phyloP scores from a whole-genome alignment of 1,140 invertebrate genomes.

The Cherax destructor region DNA sequence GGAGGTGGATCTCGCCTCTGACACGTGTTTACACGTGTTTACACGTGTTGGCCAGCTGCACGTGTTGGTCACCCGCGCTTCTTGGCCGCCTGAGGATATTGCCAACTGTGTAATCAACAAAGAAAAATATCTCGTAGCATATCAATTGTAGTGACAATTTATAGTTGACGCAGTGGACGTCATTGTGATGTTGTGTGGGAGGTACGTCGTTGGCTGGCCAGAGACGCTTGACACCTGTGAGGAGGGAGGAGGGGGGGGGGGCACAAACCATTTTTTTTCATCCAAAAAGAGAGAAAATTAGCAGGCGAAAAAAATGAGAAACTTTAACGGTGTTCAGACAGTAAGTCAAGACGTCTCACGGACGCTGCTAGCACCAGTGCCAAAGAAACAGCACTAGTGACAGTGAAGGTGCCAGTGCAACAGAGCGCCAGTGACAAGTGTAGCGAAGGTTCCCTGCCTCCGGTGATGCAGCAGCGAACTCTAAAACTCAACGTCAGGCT shows the following conservation, averaged over 20 bases:
- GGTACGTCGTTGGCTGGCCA: not conserved
- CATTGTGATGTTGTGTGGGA: not conserved
- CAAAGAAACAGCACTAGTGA: not conserved
- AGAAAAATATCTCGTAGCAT: slow-evolving; percentile 44
- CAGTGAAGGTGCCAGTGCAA: not conserved
- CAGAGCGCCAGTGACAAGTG: not conserved
- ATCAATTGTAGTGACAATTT: slow-evolving; percentile 53
- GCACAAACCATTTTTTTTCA: no score
- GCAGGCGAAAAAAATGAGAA: no score
- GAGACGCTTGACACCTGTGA: not conserved
- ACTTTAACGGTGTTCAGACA: no score
- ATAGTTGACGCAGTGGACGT: slow-evolving; percentile 16
- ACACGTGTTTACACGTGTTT: not conserved
- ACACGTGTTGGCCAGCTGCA: no score
- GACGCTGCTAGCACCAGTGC: not conserved
- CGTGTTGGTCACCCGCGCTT: not conserved
- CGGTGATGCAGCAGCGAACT: no score
- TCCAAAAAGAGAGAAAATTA: no score
- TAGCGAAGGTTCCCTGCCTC: no score
- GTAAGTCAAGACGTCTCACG: not conserved
- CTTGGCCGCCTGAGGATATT: no score
- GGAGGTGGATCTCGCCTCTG: not conserved
- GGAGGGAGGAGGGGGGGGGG: no score
- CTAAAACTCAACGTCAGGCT: no score
- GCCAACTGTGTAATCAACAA: not conserved